Base-by-base conservation (phyloP, 2,888 invertebrate species). In the Acanthosepion esculentum region DNA sequence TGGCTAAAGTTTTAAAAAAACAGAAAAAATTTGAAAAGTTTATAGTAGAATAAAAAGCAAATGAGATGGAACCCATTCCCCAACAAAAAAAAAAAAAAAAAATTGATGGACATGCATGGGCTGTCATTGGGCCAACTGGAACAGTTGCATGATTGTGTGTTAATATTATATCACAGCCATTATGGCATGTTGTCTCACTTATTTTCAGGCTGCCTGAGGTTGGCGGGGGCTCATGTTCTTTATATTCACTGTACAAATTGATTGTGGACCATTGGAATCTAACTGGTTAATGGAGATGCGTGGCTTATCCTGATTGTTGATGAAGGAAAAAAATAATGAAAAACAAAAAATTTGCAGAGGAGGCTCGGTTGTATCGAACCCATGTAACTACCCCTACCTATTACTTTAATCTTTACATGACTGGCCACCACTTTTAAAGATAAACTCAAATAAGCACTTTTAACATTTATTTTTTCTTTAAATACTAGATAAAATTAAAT, bases 111-210 rank as follows among this genome's bases (percentile, higher is more conserved):
- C n/a, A 78, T 78, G 78, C 78, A 78, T 78, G 78, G 78, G 78
- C 78, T 78, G 78, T 78, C 78, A 33, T 78, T 78, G n/a, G 33
- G 78, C 78, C 78, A 78, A 78, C 33, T 78, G 78, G 78, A 33
- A 78, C n/a, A 78, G 78, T 78, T 78, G 78, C 78, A 78, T 78
- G 78, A 78, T 33, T 78, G 78, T 78, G 78, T 78, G 78, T n/a
- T 78, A 78, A 78, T 33, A 78, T n/a, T 78, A 78, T 78, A 78
- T 78, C 78, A 78, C 78, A n/a, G 78, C 78, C 78, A n/a, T 78
- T 78, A 78, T 78, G 78, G 78, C 78, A 78, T 78, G 78, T 78
- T 78, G 78, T 78, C 78, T 78, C 78, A 78, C 78, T 78, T 78
- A 78, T 33, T 78, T 78, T 33, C 78, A 78, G 78, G 78, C 78